phyloP scores from a whole-genome alignment of 37 sponge, comb jelly and placozoan species.

The Spongilla lacustris region DNA sequence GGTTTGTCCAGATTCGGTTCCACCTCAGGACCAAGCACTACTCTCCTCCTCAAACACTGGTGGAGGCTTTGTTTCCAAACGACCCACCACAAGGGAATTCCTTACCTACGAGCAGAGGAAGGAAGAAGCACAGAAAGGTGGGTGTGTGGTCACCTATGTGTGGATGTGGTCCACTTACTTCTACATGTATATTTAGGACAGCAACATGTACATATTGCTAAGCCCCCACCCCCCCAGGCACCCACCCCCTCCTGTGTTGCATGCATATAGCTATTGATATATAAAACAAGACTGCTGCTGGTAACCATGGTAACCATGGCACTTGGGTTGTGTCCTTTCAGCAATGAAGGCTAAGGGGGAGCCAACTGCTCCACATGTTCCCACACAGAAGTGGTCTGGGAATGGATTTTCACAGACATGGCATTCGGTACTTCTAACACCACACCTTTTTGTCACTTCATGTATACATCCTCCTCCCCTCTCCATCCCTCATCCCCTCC shows the following conservation, averaged over 20 bases:
- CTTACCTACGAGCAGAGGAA: slow-evolving; percentile 73
- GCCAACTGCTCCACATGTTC: slow-evolving; percentile 27
- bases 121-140: slow-evolving; percentile 66
- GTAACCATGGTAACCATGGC: neutral
- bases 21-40: slow-evolving; percentile 10
- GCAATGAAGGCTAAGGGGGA: slow-evolving; percentile 58
- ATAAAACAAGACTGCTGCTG: neutral
- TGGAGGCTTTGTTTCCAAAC: neutral
- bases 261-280: neutral
- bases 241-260: neutral
- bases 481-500: too few relatives aligned
- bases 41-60: slow-evolving; percentile 15
- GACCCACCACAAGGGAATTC: slow-evolving; percentile 49
- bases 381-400: slow-evolving; percentile 46
- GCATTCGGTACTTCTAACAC: too few relatives aligned
- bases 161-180: too few relatives aligned
- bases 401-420: slow-evolving; percentile 59
- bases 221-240: slow-evolving; percentile 6
- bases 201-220: too few relatives aligned
- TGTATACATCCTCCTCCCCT: too few relatives aligned
- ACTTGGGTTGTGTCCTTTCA: neutral
- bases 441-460: too few relatives aligned
- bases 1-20: neutral
- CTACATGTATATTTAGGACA: too few relatives aligned
- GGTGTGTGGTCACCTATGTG: neutral